Base-by-base conservation (phyloP, 1,140 invertebrate species). In the Bombus consobrinus region DNA sequence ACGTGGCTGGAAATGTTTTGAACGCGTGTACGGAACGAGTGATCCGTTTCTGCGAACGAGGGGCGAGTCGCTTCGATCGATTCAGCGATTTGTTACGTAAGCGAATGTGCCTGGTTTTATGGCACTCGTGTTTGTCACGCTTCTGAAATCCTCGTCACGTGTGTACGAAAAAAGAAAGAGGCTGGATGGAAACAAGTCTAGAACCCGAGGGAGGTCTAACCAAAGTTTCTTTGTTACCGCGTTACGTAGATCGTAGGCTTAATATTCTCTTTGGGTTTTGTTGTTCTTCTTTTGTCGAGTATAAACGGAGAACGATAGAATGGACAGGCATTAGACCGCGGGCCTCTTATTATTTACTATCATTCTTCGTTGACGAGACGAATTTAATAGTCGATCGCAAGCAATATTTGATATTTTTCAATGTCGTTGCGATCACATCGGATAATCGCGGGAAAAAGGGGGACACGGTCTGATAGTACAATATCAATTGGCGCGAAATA, bases 1-100 rank as follows among this genome's bases (percentile, higher is more conserved):
- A 91, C 92, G 92, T 93, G 92, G 88, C 91, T 84, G 78, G 82
- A 86, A 91, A 91, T 89, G 74, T 92, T 92, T 90, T 79, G 81
- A 87, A 81, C 75, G 82, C 77, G 80, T 82, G 83, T 79, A 78
- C 25, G 47, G 18, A 53, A 53, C 47, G 62, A 25, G 28, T 12
- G 53, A 66, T 57, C 32, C 8, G 75, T 59, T 75, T 59, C 39
- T 43, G 22, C 12, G 41, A 39, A 68, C 8, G 22, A 80, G 66
- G 59, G 47, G 76, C 28, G 74, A 68, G 3, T 32, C 18, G 37
- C 39, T 53, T 77, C 72, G 82, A 89, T 91, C 76, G 87, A 88
- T 73, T 64, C 6, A 25, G 25, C 87, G 85, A 91, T 89, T 89
- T 81, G 87, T 90, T 91, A 89, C 79, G 89, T 87, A 87, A 89